phyloP scores from a whole-genome alignment of 2,888 invertebrate species.

The Caenorhabditis sulstoni region DNA sequence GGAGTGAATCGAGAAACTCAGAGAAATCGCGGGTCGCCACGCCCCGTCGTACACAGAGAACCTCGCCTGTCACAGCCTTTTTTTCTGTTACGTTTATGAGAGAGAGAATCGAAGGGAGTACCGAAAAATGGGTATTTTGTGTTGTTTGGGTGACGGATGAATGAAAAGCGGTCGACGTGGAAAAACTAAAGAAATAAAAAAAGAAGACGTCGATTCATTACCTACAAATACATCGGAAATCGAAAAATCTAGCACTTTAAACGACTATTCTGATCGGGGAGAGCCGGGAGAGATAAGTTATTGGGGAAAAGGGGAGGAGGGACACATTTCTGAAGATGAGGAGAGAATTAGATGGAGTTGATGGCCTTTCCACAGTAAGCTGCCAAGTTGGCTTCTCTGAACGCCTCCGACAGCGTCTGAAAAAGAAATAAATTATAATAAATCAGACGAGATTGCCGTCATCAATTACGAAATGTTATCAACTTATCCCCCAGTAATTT shows the following conservation, averaged over 20 bases:
- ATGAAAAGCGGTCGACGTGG: not conserved
- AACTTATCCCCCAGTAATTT: slow-evolving; percentile 4
- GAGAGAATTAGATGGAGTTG: slow-evolving; percentile 85
- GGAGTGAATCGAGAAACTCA: not conserved
- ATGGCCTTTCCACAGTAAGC: slow-evolving; percentile 97
- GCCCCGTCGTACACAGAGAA: not conserved
- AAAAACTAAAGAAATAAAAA: slow-evolving; percentile 14
- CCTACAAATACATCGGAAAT: slow-evolving; percentile 34
- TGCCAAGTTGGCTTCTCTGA: slow-evolving; percentile 95
- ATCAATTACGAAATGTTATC: slow-evolving; percentile 1
- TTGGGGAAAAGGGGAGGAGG: slow-evolving; percentile 3
- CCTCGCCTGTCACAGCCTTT: not conserved
- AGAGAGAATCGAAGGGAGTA: not conserved
- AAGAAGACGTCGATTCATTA: slow-evolving; percentile 31
- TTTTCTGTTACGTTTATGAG: not conserved
- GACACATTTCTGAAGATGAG: slow-evolving; percentile 5
- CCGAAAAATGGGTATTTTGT: not conserved
- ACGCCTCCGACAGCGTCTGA: slow-evolving; percentile 96
- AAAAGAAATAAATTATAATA: slow-evolving; percentile 55
- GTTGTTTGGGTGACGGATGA: too few relatives aligned
- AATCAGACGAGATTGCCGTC: not conserved
- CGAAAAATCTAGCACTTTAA: slow-evolving; percentile 18
- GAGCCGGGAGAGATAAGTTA: not conserved
- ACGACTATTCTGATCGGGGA: slow-evolving; percentile 11
- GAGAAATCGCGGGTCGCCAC: slow-evolving; percentile 27